These are phyloP conservation scores for Galleria mellonella DNA, from an alignment of 1,140 invertebrate species.

Conservation along the genomic window DNA sequence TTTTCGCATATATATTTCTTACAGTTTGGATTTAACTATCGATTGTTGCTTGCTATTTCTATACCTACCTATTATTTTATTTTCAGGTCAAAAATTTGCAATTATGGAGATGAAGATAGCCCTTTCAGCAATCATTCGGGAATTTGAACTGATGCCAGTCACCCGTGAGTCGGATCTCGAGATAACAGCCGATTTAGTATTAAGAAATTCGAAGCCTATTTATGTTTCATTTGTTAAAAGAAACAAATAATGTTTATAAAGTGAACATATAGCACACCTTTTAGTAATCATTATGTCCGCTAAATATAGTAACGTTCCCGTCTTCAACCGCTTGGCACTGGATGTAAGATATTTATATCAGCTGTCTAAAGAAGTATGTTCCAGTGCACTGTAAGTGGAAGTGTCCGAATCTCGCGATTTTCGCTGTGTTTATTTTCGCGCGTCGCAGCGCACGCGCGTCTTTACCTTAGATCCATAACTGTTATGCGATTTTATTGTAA, in stretches of 20 bases:
- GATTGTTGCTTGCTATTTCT: no score
- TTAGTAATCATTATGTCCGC: no score
- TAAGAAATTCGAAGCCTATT: conserved; percentile 17
- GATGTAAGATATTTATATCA: conserved; percentile 54
- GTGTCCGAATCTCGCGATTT: conserved; percentile 14
- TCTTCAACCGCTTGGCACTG: conserved; percentile 37
- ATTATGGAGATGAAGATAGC: conserved; percentile 29
- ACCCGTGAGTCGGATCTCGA: conserved; percentile 13
- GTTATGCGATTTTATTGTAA: conserved; percentile 48
- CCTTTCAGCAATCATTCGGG: conserved; percentile 15
- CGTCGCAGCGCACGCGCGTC: conserved; percentile 5
- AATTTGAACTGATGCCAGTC: conserved; percentile 14
- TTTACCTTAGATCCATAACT: conserved; percentile 1
- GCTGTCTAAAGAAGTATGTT: conserved; percentile 41
- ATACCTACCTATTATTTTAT: not conserved
- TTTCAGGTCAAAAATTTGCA: conserved; percentile 27
- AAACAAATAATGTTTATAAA: no score
- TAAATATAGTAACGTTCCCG: conserved; percentile 34
- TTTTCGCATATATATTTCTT: no score
- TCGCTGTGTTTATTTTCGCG: conserved; percentile 12
- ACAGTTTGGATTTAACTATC: no score
- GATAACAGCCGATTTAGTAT: conserved; percentile 19
- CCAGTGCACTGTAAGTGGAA: conserved; percentile 34
- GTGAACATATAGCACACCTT: no score
- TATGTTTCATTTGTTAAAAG: conserved; percentile 18